phyloP scores from a whole-genome alignment of 2,113 vertebrate genomes.

The Astatoreochromis straeleni region DNA sequence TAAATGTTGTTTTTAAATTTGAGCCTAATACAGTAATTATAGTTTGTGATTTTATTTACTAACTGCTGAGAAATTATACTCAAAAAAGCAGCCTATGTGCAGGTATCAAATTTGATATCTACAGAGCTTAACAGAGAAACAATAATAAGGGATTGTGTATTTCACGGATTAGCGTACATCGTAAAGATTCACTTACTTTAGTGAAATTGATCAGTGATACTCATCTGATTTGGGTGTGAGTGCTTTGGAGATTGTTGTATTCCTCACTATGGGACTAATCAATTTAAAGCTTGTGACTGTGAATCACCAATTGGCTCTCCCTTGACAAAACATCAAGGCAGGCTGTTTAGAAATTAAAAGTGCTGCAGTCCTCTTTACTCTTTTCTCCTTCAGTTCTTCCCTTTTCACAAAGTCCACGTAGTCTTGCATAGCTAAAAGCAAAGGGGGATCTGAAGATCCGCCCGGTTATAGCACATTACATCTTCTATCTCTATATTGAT shows the following conservation, averaged over 20 bases:
- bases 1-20: background rate
- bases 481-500: constrained; percentile 39
- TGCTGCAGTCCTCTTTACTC: background rate
- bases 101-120: background rate
- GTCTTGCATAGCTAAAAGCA: background rate
- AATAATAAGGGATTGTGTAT: background rate
- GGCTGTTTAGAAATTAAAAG: constrained; percentile 47
- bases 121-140: background rate
- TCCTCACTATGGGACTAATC: background rate
- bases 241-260: background rate
- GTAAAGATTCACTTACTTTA: background rate
- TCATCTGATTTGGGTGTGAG: background rate
- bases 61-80: background rate
- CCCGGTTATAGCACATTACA: background rate
- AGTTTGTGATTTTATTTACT: background rate
- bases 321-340: constrained; percentile 9
- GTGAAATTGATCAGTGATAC: background rate
- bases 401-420: background rate
- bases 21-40: background rate
- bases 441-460: constrained; percentile 1
- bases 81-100: background rate
- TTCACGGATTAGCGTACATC: background rate
- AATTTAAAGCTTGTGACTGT: background rate
- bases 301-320: constrained; percentile 8
- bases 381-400: background rate